These are phyloP conservation scores for Sebastes aleutianus DNA, from an alignment of 2,797 vertebrate genomes.

Conservation along the genomic window DNA sequence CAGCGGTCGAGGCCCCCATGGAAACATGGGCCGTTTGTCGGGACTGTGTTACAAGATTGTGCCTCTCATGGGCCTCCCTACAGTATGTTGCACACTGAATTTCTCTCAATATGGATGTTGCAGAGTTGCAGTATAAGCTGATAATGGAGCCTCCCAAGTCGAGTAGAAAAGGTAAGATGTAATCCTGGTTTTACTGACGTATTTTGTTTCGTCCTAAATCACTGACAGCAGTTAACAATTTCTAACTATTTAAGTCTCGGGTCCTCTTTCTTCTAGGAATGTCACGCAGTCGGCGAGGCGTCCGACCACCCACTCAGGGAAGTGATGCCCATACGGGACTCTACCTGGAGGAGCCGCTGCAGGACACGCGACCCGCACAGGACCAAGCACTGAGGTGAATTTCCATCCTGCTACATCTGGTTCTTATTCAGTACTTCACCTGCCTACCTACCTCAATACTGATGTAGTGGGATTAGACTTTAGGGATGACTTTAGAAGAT, in stretches of 20 bases:
- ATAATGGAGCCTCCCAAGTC: slow-evolving; percentile 83
- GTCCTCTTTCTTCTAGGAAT: slow-evolving; percentile 30
- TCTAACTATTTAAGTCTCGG: not conserved
- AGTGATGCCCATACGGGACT: slow-evolving; percentile 41
- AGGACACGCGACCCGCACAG: slow-evolving; percentile 47
- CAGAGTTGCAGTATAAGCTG: slow-evolving; percentile 87
- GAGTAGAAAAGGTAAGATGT: slow-evolving; percentile 75
- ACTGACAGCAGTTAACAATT: not conserved
- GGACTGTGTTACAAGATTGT: slow-evolving; percentile 13
- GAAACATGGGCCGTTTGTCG: not conserved
- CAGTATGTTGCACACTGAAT: slow-evolving; percentile 3
- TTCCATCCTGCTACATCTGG: not conserved
- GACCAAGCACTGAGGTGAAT: slow-evolving; percentile 60
- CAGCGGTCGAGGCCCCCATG: slow-evolving; percentile 1
- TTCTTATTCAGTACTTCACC: not conserved
- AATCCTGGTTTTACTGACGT: not conserved
- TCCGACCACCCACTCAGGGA: slow-evolving; percentile 56
- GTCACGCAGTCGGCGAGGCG: slow-evolving; percentile 19
- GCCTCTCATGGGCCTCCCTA: not conserved
- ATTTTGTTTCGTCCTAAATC: not conserved
- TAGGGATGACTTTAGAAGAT: not conserved
- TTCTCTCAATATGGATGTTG: slow-evolving; percentile 53
- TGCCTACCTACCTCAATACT: not conserved
- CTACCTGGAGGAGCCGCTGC: slow-evolving; percentile 65
- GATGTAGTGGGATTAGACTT: not conserved